phyloP scores from a whole-genome alignment of 2,888 invertebrate genomes.

The Drosophila colorata region DNA sequence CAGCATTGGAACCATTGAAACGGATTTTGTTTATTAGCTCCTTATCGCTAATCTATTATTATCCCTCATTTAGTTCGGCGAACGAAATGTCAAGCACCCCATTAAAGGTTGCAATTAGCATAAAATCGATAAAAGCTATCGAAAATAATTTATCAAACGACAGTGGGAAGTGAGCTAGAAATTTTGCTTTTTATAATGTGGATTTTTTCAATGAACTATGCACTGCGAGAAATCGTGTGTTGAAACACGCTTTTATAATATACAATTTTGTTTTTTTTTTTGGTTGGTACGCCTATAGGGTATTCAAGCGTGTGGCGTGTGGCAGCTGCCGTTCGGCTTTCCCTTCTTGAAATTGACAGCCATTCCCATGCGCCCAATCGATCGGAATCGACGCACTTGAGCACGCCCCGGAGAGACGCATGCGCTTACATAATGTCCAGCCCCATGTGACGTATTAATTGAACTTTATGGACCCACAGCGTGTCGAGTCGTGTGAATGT shows the following conservation, averaged over 20 bases:
- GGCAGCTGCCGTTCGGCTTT: slow-evolving; percentile 17
- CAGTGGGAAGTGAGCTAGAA: neutral
- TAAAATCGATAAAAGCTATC: slow-evolving; percentile 20
- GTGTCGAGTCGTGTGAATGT: slow-evolving; percentile 31
- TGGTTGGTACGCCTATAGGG: neutral
- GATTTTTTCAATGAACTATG: neutral
- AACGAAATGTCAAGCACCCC: slow-evolving; percentile 1
- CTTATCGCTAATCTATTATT: no score
- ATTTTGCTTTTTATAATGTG: neutral
- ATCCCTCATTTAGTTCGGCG: neutral
- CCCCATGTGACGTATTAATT: slow-evolving; percentile 71
- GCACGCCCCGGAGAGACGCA: neutral
- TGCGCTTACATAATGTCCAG: slow-evolving; percentile 49
- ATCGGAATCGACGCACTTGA: slow-evolving; percentile 19
- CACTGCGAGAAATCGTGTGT: neutral
- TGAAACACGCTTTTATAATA: neutral
- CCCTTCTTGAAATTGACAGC: slow-evolving; percentile 15
- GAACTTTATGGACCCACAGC: slow-evolving; percentile 46
- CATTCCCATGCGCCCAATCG: slow-evolving; percentile 36
- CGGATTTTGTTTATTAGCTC: no score
- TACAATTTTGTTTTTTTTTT: neutral
- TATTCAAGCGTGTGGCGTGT: slow-evolving; percentile 2
- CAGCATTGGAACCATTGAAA: neutral
- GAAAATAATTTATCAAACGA: slow-evolving; percentile 15
- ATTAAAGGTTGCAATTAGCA: slow-evolving; percentile 12